Evolutionary conservation across 92 coral and sea anemone species (phyloP), one percentile per base, ranked within the genome.

Genomic region (Hydrozoanthus gracilis): DNA sequence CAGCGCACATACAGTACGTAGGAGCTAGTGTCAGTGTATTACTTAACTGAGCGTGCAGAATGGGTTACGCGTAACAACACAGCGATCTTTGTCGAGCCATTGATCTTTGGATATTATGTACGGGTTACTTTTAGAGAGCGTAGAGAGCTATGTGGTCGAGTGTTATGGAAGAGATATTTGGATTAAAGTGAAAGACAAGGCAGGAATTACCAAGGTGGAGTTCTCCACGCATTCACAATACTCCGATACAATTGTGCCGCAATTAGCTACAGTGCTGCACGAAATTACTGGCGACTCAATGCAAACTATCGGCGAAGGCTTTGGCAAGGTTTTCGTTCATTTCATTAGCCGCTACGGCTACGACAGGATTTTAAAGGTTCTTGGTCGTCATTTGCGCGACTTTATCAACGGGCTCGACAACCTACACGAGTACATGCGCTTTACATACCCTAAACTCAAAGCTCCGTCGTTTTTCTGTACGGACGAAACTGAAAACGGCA

Each of bases 311-410:
- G 82, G 90, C 15, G 94, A 95, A 52, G 90, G 91, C 4, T 71
- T 91, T 4, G 98, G 98, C 0, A 66, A 89, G 8, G 78, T 82
- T 14, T 95, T 95, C 39, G 94, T 95, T 20, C 88, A 88, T 9
- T 95, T 92, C 51, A 95, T 92, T n/a, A 92, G 95, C 8, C 94
- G 90, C 46, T 92, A 87, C 78, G 98, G 98, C 44, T 95, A 95
- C 65, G 98, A 95, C 66, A 87, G 91, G 52, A 92, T 95, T 66
- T 76, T 95, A 11, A 90, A 93, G 46, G 95, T 95, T 4, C 89
- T 95, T 2, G 98, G 98, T 1, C 86, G 98, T 78, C 95, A 95
- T 51, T 93, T 95, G 93, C 91, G 98, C 13, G 98, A 95, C 79
- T 95, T 95, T 51, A 71, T 95, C 73, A 95, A 91, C 56, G 98